Base-by-base conservation (phyloP, 2,888 invertebrate genomes). In the Scaptomyza cyrtandrae region DNA sequence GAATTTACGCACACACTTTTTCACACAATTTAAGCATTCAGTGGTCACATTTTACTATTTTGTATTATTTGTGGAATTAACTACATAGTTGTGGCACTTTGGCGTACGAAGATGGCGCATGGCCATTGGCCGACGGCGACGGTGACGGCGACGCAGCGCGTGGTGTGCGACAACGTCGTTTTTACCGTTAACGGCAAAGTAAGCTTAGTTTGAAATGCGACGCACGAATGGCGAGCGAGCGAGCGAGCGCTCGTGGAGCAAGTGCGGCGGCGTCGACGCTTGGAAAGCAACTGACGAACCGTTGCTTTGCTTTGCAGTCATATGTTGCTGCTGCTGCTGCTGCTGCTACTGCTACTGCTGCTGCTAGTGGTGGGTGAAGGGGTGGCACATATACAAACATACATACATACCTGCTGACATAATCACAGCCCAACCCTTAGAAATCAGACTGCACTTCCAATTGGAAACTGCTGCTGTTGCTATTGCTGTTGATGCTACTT, bases 401-500 rank as follows among this genome's bases (percentile, higher is more conserved):
- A 31, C 62, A 60, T 35, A 56, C 50, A 64, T 24, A 56, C 49
- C 65, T 49, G 72, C 86, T 89, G 88, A 88, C 89, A 88, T 88
- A 88, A 88, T 89, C 88, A 88, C 78, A 76, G 85, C 87, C 85
- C 88, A 88, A 88, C 89, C 88, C 84, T 86, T 85, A 88, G 78
- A 68, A 80, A 75, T 78, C 80, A 54, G 61, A 76, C 62, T 81
- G 81, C 80, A 83, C 71, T 83, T 83, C 86, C 83, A 86, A 83
- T 83, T 86, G 86, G 86, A 83, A 82, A 60, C 54, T 58, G 58
- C 27, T 43, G 53, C 45, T 63, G 62, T 61, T 76, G 81, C 84
- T 86, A 80, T 86, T 44, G 45, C 27, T 64, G 59, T 58, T 75
- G 81, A 52, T 56, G 50, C 7, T 33, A 24, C 31, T 65, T 53